phyloP scores from a whole-genome alignment of 1,140 invertebrate species.

The Pseudomyrmex dendroicus region DNA sequence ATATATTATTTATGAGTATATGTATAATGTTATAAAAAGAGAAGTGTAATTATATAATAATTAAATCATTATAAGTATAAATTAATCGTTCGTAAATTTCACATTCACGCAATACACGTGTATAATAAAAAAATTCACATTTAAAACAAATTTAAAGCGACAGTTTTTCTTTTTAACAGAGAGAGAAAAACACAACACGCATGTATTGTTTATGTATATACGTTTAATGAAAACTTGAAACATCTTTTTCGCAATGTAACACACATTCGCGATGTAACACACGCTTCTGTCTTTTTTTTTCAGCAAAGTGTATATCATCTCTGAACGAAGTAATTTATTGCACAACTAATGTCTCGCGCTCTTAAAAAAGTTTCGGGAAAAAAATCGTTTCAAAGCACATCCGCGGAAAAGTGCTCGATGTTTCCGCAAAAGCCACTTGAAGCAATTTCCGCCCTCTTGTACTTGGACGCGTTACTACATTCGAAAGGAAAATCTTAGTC shows the following conservation, averaged over 20 bases:
- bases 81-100: no score
- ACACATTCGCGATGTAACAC: background rate
- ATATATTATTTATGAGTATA: no score
- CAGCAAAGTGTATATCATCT: no score
- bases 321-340: slow-evolving; percentile 51
- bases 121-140: no score
- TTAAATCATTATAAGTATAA: no score
- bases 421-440: slow-evolving; percentile 78
- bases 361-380: background rate
- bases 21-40: no score
- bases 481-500: slow-evolving; percentile 66
- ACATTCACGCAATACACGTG: no score
- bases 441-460: slow-evolving; percentile 75
- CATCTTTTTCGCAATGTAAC: slow-evolving; percentile 5
- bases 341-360: slow-evolving; percentile 45
- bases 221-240: slow-evolving; percentile 49
- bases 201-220: background rate
- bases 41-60: no score
- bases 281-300: slow-evolving; percentile 3
- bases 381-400: slow-evolving; percentile 41
- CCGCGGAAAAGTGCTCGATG: slow-evolving; percentile 62
- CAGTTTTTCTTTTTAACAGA: background rate
- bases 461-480: slow-evolving; percentile 54
- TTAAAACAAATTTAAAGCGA: no score
- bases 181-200: background rate